Conservation (phyloP, 2,113 vertebrate genomes). For the Zosterops japonicus region DNA sequence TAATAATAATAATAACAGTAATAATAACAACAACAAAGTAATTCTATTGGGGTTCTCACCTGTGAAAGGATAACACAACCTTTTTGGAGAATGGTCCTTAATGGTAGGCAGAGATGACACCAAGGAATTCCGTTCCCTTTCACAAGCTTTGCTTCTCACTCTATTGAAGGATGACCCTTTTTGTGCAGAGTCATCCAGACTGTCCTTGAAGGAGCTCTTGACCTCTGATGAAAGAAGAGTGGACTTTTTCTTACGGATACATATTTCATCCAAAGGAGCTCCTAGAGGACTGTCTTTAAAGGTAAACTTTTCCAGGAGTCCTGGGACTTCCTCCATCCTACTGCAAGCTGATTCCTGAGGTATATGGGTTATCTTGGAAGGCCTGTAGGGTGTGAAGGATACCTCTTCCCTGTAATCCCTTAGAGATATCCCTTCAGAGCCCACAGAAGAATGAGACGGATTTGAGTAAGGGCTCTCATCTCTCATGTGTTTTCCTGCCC, state of each 20-base stretch:
- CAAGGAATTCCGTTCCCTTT: not conserved
- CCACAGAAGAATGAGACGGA: not conserved
- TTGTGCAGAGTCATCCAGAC: not conserved
- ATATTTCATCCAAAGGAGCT: not conserved
- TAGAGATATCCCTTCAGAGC: not conserved
- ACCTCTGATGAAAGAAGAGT: constrained; percentile 44
- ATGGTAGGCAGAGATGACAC: not conserved
- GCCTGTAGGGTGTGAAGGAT: not conserved
- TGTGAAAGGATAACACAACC: not conserved
- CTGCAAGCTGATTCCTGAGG: not conserved
- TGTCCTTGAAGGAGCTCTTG: constrained; percentile 24
- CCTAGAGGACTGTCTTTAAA: constrained; percentile 61
- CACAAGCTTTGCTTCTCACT: constrained; percentile 2
- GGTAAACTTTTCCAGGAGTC: constrained; percentile 75
- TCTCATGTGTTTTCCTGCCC: not conserved
- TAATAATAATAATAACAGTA: too few relatives aligned
- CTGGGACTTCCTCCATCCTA: constrained; percentile 73
- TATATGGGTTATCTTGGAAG: not conserved
- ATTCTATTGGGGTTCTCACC: not conserved
- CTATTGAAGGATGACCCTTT: constrained; percentile 27
- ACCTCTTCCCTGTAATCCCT: not conserved
- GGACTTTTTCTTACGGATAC: not conserved
- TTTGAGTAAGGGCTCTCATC: not conserved
- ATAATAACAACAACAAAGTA: not conserved
- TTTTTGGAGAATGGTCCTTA: not conserved